Base-by-base conservation (phyloP, 2,888 invertebrate species). In the Seira ritae region DNA sequence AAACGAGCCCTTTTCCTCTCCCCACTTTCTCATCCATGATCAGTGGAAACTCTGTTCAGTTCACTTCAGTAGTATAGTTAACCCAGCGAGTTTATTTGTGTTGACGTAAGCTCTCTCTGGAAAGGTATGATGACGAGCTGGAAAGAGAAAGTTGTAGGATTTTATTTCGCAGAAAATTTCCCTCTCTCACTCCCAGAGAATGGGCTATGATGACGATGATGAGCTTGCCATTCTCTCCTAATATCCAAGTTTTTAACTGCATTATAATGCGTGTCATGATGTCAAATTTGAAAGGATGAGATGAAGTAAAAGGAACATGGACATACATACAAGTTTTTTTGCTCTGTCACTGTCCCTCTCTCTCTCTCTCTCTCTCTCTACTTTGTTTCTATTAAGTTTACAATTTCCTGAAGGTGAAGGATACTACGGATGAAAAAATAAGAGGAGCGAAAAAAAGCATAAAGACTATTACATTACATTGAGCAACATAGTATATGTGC, bases 211-310 rank as follows among this genome's bases (percentile, higher is more conserved):
- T n/a, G n/a, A n/a, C 12, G 42, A 42, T 42, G 42, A 42, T 42
- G 42, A 42, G 42, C 42, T n/a, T 50, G 50, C 50, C 15, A 50
- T 50, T 50, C 8, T 50, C 50, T 50, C 50, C 3, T 12, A 50
- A 50, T 8, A 31, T 50, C 50, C 12, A 50, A 50, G 17, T n/a
- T 50, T 4, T 50, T 50, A 50, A 3, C 50, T 15, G 50, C 15
- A 50, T 50, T 50, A 50, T 50, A 50, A 50, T 50, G 50, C 17
- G 15, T 50, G 50, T 50, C 31, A 50, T n/a, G 1, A 3, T 50
- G 50, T 50, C 50, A 50, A 50, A 50, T 50, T 1, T 50, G 50
- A 50, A 50, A 50, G 17, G 50, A 50, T 50, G 50, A 50, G 50
- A 50, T 31, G 31, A n/a, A n/a, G n/a, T n/a, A n/a, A n/a, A n/a